A percentile compares a stretch with the other conserved stretches of the same genome.
phyloP scores from a whole-genome alignment of 2,888 invertebrate genomes.

The Diarsia rubi region DNA sequence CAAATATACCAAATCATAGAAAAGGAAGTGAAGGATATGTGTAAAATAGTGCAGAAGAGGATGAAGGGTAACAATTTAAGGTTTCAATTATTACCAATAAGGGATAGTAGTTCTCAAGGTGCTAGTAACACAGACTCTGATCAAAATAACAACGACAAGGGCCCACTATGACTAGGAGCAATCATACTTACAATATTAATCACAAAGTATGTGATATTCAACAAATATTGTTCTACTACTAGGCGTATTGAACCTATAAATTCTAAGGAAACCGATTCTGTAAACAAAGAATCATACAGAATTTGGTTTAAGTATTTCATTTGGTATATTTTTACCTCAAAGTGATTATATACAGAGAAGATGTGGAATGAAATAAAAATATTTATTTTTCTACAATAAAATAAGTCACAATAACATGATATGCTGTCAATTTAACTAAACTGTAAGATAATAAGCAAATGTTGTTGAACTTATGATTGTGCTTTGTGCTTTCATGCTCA shows the following conservation, averaged over 20 bases:
- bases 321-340: conserved; percentile 26
- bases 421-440: neutral
- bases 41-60: conserved; percentile 92
- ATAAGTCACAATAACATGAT: neutral
- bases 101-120: conserved; percentile 70
- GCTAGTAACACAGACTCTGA: conserved; percentile 64
- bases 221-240: conserved; percentile 75
- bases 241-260: conserved; percentile 27
- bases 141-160: conserved; percentile 72
- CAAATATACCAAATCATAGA: conserved; percentile 91
- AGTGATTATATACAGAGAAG: conserved; percentile 14
- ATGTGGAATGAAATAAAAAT: neutral
- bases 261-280: conserved; percentile 40
- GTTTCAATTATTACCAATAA: conserved; percentile 91
- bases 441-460: neutral
- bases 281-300: conserved; percentile 36
- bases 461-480: neutral
- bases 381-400: neutral
- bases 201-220: conserved; percentile 80
- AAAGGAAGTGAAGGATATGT: conserved; percentile 85
- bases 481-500: neutral
- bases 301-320: conserved; percentile 54
- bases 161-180: conserved; percentile 86
- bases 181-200: conserved; percentile 74
- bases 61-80: conserved; percentile 91